Conservation (phyloP, 2,113 vertebrate species). For the Pedionomus torquatus region DNA sequence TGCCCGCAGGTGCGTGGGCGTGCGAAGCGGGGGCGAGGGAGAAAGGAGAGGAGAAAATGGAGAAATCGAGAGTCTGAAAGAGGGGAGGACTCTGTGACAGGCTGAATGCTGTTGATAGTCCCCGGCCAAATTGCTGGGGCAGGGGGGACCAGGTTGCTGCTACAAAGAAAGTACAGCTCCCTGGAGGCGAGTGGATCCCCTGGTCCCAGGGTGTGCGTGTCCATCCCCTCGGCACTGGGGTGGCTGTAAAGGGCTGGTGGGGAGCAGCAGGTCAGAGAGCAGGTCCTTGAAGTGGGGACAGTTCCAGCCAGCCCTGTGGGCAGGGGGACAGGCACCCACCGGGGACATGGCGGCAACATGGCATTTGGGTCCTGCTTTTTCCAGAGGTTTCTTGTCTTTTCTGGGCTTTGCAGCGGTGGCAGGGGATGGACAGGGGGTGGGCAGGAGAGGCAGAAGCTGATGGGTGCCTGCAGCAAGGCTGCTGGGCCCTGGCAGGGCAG, state of each 20-base stretch:
- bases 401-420: background rate
- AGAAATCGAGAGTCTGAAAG: background rate
- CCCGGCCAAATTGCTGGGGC: background rate
- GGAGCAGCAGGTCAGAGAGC: background rate
- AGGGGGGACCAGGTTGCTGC: background rate
- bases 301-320: background rate
- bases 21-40: background rate
- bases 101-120: background rate
- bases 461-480: background rate
- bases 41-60: background rate
- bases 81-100: background rate
- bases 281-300: background rate
- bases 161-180: background rate
- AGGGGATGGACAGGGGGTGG: background rate
- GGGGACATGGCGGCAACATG: background rate
- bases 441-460: background rate
- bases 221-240: background rate
- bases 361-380: background rate
- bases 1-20: accelerated
- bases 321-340: accelerated
- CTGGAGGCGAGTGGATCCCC: accelerated
- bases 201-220: background rate
- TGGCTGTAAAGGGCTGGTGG: background rate
- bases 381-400: background rate
- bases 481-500: background rate